Conservation (phyloP, 2,113 vertebrate genomes). For the Gallinago paraguaiae region DNA sequence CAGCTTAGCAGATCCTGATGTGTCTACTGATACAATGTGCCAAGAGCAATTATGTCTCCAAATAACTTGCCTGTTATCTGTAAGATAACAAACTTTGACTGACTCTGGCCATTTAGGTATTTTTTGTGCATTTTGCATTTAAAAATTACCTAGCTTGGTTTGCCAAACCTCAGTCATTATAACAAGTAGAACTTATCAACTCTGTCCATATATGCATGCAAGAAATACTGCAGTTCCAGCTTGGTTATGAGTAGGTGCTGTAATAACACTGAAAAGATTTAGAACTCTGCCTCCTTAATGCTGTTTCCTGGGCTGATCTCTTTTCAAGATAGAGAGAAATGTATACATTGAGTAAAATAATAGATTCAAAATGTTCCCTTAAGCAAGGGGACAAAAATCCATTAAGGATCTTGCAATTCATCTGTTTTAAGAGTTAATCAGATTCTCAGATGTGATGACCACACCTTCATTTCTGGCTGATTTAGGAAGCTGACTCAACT, state of each 20-base stretch:
- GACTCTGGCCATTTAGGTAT: background rate
- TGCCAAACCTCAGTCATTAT: background rate
- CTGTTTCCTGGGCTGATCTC: background rate
- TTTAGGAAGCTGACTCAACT: background rate
- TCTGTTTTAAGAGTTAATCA: background rate
- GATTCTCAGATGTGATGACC: background rate
- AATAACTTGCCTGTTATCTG: background rate
- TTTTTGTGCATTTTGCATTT: background rate
- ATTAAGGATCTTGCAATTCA: background rate
- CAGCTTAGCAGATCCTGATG: background rate
- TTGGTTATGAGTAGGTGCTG: background rate
- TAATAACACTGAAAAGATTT: background rate
- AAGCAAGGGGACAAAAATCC: background rate
- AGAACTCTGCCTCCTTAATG: background rate
- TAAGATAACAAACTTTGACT: background rate
- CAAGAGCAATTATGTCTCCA: background rate
- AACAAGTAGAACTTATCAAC: background rate
- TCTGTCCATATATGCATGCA: background rate
- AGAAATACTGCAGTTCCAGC: background rate
- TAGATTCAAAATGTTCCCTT: background rate
- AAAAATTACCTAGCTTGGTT: background rate
- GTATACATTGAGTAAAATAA: background rate
- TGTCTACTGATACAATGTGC: background rate
- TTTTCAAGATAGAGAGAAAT: background rate
- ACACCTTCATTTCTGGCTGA: background rate